Base-by-base conservation (phyloP, 2,113 vertebrate species). In the Paradisaea rubra region DNA sequence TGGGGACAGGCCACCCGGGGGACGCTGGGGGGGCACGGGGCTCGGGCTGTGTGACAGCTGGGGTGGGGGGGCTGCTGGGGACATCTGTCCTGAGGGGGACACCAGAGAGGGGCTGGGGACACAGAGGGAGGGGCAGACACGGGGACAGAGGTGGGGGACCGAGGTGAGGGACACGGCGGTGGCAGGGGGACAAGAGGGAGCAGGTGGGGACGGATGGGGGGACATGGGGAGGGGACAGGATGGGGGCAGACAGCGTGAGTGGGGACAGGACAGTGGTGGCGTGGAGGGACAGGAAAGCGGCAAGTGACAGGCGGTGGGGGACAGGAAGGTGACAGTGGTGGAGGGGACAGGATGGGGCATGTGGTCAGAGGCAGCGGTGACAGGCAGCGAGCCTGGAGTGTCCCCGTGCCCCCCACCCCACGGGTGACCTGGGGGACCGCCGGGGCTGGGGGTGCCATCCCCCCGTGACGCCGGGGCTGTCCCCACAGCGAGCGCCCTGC, bases 341-440 rank as follows among this genome's bases (percentile, higher is more conserved):
- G 23, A 25, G 25, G 49, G 12, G 41, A 25, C 16, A 11, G 18
- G 42, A 53, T n/a, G 39, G 24, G 25, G 4, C 0, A 3, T 2
- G 45, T 13, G 44, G 13, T 23, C 10, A 7, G 52, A 17, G 73
- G 13, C 41, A 28, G 76, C 5, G 11, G 54, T 39, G 63, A 41
- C 73, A 33, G 9, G 18, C 45, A 63, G 45, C 13, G 25, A 54
- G 39, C 50, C 45, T 4, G 28, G 35, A 10, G 8, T 28, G 71
- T 57, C 28, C 22, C 35, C 0, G 17, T 37, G 5, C 27, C 57
- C 44, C n/a, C 33, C 20, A 19, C 20, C 33, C 66, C 42, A 5
- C 7, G 42, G 59, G 49, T 19, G 44, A 45, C 44, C 44, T 9
- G 44, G 18, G 44, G 44, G 18, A 44, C 44, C 18, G 4, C 18